Conservation (phyloP, 2,888 invertebrate genomes). For the Galeruca laticollis region DNA sequence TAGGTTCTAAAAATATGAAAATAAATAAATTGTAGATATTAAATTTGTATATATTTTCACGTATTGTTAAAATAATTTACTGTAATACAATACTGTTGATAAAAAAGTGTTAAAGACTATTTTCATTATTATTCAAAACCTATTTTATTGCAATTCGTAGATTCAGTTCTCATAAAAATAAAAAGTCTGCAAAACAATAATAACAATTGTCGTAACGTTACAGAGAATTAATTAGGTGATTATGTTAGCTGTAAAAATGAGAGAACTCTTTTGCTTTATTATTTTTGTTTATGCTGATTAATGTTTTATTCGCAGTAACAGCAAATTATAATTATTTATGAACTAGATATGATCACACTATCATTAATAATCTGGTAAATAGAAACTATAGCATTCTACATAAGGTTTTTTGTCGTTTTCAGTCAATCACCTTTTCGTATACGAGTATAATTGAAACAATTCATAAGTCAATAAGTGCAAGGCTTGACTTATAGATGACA, state of each 20-base stretch:
- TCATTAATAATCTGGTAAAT: too few species aligned
- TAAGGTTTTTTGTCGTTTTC: too few species aligned
- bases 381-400: slow-evolving; percentile 13
- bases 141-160: neutral
- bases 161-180: neutral
- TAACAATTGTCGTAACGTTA: slow-evolving; percentile 3
- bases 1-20: slow-evolving; percentile 71
- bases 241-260: slow-evolving; percentile 19
- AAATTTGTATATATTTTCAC: too few species aligned
- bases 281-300: slow-evolving; percentile 21
- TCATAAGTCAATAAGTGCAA: too few species aligned
- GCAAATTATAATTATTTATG: too few species aligned
- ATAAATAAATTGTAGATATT: neutral
- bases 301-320: slow-evolving; percentile 26
- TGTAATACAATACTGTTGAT: too few species aligned
- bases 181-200: slow-evolving; percentile 1
- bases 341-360: neutral
- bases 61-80: too few species aligned
- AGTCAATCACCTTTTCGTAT: too few species aligned
- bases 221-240: slow-evolving; percentile 7
- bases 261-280: slow-evolving; percentile 15
- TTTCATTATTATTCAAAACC: neutral
- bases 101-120: neutral
- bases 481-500: too few species aligned
- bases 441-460: too few species aligned